Percentiles rank a stretch among this genome's conserved stretches.
Evolutionary conservation across 2,113 vertebrate genomes (phyloP).

Genomic region (Hoplias malabaricus): DNA sequence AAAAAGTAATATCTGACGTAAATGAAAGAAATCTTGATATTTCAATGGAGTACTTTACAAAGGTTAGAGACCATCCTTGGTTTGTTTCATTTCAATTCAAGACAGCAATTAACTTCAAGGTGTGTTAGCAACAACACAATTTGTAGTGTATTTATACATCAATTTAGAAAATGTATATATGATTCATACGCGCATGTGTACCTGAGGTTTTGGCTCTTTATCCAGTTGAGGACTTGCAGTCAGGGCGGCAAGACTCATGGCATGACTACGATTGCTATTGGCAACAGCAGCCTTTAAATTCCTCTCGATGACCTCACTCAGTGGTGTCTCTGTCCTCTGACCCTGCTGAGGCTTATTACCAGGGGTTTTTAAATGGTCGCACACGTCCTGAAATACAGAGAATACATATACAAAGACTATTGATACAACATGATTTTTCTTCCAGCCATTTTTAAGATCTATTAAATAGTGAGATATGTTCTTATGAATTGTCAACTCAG

Average conservation of each 20-base stretch:
- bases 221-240: conserved; percentile 83
- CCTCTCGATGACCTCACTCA: conserved; percentile 87
- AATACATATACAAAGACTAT: neutral
- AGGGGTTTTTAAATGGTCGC: conserved; percentile 86
- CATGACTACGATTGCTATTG: conserved; percentile 76
- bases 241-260: conserved; percentile 63
- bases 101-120: too few species aligned
- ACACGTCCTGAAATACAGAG: conserved; percentile 77
- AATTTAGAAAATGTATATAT: neutral
- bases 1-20: too few species aligned
- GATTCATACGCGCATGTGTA: conserved; percentile 21
- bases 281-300: conserved; percentile 88
- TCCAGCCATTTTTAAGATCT: too few species aligned
- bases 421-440: too few species aligned
- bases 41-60: too few species aligned
- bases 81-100: too few species aligned
- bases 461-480: too few species aligned
- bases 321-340: conserved; percentile 79
- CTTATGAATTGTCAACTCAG: too few species aligned
- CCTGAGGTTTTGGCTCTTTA: conserved; percentile 57
- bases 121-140: neutral
- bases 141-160: neutral
- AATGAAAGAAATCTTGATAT: too few species aligned
- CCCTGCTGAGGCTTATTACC: conserved; percentile 66
- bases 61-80: too few species aligned